Base-by-base conservation (phyloP, 2,888 invertebrate species). In the Xanthorhoe spadicearia region DNA sequence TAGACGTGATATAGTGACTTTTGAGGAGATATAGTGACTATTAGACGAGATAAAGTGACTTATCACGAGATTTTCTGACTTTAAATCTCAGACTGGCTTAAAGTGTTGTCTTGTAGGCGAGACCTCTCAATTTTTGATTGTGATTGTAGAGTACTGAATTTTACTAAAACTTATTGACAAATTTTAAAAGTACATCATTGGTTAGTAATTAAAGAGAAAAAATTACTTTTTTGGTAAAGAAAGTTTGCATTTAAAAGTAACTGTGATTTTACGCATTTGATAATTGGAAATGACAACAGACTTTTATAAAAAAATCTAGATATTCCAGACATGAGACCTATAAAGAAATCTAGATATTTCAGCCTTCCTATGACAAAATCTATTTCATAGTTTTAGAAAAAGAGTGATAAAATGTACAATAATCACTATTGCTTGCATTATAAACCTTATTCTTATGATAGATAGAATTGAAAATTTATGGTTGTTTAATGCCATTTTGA, bases 401-500 rank as follows among this genome's bases (percentile, higher is more conserved):
- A 10, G 38, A 43, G 43, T 19, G 18, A 50, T 49, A 8, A 49
- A 38, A 10, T 10, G 38, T 38, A 38, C 38, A 43, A 43, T 43
- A 13, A 43, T 13, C 23, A 23, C 1, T 23, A 4, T 23, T 8
- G 35, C 35, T 8, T 35, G 35, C 35, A 6, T 8, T n/a, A 8
- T 35, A 35, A 35, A 35, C 35, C 7, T 6, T n/a, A 43, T n/a
- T 43, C 4, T 4, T 50, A 19, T 50, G 2, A 50, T 1, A 49
- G 38, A 23, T 23, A 4, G 58, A 50, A 58, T 57, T 57, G 57
- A 32, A 6, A 48, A 10, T 32, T 18, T 17, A 56, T 32, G 57
- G 57, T 57, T 56, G 46, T 56, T 9, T 57, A 17, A 19, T 18
- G 50, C 50, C 58, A 50, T 49, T 58, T 50, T 32, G 19, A 50